A percentile compares a stretch with the other conserved stretches of the same genome.
Evolutionary conservation across 2,113 vertebrate species (phyloP).

Genomic region (Panurus biarmicus): DNA sequence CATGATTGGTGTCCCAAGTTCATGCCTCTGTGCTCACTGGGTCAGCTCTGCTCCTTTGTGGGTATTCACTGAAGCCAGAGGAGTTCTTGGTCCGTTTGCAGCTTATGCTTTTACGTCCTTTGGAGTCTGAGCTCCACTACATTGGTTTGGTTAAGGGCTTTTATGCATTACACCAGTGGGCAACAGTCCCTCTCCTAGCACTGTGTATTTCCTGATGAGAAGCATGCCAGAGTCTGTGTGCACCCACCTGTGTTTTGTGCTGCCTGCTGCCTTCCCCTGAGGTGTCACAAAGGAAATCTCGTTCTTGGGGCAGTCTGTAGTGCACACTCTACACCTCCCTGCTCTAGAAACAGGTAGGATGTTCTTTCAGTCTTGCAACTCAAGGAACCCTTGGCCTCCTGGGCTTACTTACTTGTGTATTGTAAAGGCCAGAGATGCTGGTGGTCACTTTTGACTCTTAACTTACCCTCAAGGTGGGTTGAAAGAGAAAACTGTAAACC

Average conservation of each 20-base stretch:
- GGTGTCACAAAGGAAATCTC: background rate
- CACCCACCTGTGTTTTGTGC: background rate
- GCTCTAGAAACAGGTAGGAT: background rate
- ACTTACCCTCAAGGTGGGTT: background rate
- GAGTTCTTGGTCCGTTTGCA: background rate
- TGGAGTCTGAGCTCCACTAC: background rate
- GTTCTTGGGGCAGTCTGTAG: background rate
- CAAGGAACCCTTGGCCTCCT: background rate
- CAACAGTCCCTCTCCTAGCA: background rate
- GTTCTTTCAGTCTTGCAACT: background rate
- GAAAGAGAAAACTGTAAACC: background rate
- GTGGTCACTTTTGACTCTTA: background rate
- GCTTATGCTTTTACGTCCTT: background rate
- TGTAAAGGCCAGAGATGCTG: background rate
- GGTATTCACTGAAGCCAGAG: background rate
- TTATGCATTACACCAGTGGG: too few relatives aligned
- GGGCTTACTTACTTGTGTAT: background rate
- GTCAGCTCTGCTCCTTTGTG: background rate
- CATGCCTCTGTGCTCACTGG: background rate
- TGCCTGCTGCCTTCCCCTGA: background rate
- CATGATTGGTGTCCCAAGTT: background rate
- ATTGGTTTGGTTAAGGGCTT: accelerated
- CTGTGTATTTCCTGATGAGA: background rate
- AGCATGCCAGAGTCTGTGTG: background rate
- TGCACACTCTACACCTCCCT: background rate